Percentiles rank a stretch among this genome's conserved stretches.
These are phyloP conservation scores for Gavia stellata DNA, from an alignment of 2,113 vertebrate species.

Conservation along the genomic window DNA sequence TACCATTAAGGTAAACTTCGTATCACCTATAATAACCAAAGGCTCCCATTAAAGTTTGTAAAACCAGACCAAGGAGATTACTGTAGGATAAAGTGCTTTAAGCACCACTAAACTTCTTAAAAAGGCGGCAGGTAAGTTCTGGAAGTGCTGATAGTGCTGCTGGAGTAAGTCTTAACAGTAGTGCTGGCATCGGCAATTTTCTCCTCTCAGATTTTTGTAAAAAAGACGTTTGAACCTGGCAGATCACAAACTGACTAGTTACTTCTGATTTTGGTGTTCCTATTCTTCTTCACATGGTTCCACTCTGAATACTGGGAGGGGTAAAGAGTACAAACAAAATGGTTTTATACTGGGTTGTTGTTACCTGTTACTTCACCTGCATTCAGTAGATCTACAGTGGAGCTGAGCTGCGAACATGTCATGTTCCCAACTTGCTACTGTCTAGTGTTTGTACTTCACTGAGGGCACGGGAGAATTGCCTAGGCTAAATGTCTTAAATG, in stretches of 20 bases:
- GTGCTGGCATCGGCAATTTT: neutral
- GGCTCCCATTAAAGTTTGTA: neutral
- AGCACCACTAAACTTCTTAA: neutral
- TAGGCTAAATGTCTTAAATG: fast-evolving
- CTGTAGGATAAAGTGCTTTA: neutral
- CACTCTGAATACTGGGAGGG: neutral
- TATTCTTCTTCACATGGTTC: neutral
- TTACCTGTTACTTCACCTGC: neutral
- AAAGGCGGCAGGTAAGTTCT: neutral
- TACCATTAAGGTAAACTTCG: neutral
- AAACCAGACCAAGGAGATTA: neutral
- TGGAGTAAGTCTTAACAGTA: neutral
- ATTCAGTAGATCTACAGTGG: neutral
- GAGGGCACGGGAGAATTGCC: neutral
- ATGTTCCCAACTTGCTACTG: neutral
- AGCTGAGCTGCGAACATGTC: neutral
- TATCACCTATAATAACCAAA: neutral
- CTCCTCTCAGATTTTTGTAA: neutral
- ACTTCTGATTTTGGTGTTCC: neutral
- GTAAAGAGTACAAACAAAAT: neutral
- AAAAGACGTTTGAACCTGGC: neutral
- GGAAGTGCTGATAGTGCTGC: neutral
- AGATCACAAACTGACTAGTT: neutral
- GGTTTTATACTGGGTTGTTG: neutral
- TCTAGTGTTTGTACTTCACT: neutral